phyloP scores from a whole-genome alignment of 2,888 invertebrate species.

The Spisula solida region DNA sequence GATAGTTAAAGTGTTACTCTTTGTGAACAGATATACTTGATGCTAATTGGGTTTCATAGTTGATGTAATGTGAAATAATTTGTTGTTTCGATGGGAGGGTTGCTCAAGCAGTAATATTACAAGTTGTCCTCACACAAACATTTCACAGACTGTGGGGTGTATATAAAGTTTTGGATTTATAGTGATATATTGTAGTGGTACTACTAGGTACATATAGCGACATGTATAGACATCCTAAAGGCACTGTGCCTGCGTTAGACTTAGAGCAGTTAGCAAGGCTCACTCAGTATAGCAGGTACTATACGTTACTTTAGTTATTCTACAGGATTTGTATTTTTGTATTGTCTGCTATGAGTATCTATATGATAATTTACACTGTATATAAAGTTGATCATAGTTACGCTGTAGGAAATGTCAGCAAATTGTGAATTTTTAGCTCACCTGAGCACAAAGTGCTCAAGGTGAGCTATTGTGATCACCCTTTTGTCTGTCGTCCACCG shows the following conservation, averaged over 20 bases:
- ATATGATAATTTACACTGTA: not conserved
- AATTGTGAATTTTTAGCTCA: too few species aligned
- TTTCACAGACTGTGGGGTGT: too few species aligned
- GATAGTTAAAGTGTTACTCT: not conserved
- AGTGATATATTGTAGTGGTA: too few species aligned
- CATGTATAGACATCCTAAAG: slow-evolving; percentile 18
- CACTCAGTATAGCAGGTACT: slow-evolving; percentile 9
- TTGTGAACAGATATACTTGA: not conserved
- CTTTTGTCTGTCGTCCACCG: too few species aligned
- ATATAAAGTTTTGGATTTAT: too few species aligned
- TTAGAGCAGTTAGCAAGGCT: not conserved
- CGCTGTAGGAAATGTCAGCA: too few species aligned
- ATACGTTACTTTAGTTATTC: not conserved
- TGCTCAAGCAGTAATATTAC: not conserved
- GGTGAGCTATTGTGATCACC: too few species aligned
- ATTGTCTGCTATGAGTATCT: not conserved
- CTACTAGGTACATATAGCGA: not conserved
- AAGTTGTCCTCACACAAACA: too few species aligned
- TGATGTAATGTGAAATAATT: not conserved
- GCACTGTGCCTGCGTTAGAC: slow-evolving; percentile 5
- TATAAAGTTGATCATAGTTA: too few species aligned
- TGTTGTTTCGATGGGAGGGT: not conserved
- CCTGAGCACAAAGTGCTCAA: too few species aligned
- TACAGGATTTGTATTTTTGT: not conserved
- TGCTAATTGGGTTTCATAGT: not conserved